Evolutionary conservation across 2,797 vertebrate species (phyloP).

Genomic region (Uromys caudimaculatus): DNA sequence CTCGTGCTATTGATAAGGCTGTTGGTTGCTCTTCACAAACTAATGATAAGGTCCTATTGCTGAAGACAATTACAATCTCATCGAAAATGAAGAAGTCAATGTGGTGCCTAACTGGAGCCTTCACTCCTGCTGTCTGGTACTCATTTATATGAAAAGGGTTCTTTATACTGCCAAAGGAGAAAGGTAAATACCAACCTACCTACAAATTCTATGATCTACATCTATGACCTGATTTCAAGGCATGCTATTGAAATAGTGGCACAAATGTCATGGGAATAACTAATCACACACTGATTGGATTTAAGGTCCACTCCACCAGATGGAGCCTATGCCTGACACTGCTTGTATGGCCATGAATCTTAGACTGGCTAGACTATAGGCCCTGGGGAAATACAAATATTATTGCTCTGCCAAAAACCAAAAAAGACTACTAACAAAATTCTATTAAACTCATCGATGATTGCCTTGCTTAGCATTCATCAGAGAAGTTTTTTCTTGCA

Average conservation of each 20-base stretch:
- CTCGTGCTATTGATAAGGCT: too few species aligned
- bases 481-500: background rate
- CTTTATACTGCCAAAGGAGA: background rate
- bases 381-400: background rate
- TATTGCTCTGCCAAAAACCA: background rate
- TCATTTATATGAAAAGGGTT: too few species aligned
- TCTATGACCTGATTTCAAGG: background rate
- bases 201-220: background rate
- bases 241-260: background rate
- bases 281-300: background rate
- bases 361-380: too few species aligned
- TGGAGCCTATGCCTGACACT: background rate
- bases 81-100: background rate
- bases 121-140: background rate
- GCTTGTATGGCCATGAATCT: background rate
- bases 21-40: background rate
- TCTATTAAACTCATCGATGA: background rate
- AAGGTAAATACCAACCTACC: background rate
- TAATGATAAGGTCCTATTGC: too few species aligned
- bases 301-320: background rate
- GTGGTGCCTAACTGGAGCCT: too few species aligned
- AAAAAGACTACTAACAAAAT: background rate
- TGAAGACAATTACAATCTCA: background rate
- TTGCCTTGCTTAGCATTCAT: background rate
- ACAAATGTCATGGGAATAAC: background rate